phyloP scores from a whole-genome alignment of 2,888 invertebrate genomes.

The Blastobasis lacticolella region DNA sequence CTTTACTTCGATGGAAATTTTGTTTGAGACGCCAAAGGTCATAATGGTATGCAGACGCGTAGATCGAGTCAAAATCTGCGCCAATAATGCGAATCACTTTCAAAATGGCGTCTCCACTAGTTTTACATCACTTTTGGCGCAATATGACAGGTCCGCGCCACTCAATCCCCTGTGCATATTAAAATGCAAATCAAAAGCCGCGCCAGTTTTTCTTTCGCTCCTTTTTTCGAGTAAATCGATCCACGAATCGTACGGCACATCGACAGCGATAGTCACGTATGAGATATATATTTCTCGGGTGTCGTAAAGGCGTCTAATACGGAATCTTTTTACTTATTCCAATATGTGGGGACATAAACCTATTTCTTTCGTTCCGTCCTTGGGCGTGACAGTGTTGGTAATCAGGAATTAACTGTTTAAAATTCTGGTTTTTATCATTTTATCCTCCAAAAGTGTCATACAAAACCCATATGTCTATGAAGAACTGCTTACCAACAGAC shows the following conservation, averaged over 20 bases:
- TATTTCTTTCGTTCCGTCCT: conserved; percentile 29
- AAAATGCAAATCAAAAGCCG: conserved; percentile 65
- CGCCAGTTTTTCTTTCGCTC: conserved; percentile 32
- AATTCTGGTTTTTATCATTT: too few species aligned
- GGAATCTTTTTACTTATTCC: conserved; percentile 56
- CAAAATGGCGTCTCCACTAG: not conserved
- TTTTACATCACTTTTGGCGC: conserved; percentile 26
- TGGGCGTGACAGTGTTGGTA: conserved; percentile 44
- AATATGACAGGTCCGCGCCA: conserved; percentile 53
- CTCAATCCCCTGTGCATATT: conserved; percentile 59
- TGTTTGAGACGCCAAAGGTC: too few species aligned
- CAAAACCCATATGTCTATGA: too few species aligned
- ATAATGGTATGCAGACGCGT: too few species aligned
- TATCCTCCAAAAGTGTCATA: too few species aligned
- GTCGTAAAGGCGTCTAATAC: conserved; percentile 54
- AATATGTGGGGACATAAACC: conserved; percentile 44
- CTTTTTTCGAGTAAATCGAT: conserved; percentile 37
- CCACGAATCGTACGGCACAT: conserved; percentile 22
- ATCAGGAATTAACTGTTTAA: conserved; percentile 49
- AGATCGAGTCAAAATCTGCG: too few species aligned
- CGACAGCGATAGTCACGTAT: conserved; percentile 45
- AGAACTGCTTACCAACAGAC: too few species aligned
- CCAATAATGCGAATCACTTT: too few species aligned
- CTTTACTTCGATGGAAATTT: too few species aligned
- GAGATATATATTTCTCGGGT: conserved; percentile 47